These are phyloP conservation scores for Phyllotreta cruciferae DNA, from an alignment of 2,888 invertebrate species.

Conservation along the genomic window DNA sequence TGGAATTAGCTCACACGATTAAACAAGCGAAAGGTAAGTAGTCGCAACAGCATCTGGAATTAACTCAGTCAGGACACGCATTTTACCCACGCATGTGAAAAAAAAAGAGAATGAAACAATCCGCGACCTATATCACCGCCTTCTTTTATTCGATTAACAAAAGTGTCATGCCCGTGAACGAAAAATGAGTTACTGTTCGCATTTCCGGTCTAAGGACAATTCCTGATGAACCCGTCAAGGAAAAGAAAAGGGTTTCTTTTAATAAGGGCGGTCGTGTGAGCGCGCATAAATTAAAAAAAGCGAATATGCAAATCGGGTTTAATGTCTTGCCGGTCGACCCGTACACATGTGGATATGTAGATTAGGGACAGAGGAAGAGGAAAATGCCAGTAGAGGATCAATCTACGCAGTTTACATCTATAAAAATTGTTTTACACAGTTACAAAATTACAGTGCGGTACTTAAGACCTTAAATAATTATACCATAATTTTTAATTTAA, in stretches of 20 bases:
- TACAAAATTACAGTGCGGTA: not conserved
- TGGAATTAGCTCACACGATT: slow-evolving; percentile 1
- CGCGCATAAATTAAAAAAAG: slow-evolving; percentile 54
- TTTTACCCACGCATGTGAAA: slow-evolving; percentile 21
- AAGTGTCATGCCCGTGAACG: slow-evolving; percentile 50
- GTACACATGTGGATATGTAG: slow-evolving; percentile 47
- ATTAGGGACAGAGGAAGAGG: slow-evolving; percentile 41
- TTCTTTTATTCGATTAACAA: slow-evolving; percentile 48
- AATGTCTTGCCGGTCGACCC: slow-evolving; percentile 52
- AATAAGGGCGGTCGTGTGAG: slow-evolving; percentile 46
- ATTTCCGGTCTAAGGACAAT: slow-evolving; percentile 48
- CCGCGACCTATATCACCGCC: slow-evolving; percentile 31
- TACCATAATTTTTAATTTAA: too few species aligned
- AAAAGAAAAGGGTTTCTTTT: slow-evolving; percentile 39
- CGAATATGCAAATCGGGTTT: slow-evolving; percentile 51
- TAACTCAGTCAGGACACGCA: slow-evolving; percentile 14
- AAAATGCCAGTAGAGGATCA: not conserved
- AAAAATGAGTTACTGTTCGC: slow-evolving; percentile 52
- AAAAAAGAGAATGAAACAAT: slow-evolving; percentile 13
- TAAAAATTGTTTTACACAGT: not conserved
- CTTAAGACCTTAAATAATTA: too few species aligned
- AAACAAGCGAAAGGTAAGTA: too few species aligned
- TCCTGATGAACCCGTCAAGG: slow-evolving; percentile 49
- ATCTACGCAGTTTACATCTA: not conserved
- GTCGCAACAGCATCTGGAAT: slow-evolving; percentile 12